Percentiles rank a stretch among this genome's conserved stretches.
Evolutionary conservation across 2,113 vertebrate species (phyloP).

Genomic region (Orycteropus afer): DNA sequence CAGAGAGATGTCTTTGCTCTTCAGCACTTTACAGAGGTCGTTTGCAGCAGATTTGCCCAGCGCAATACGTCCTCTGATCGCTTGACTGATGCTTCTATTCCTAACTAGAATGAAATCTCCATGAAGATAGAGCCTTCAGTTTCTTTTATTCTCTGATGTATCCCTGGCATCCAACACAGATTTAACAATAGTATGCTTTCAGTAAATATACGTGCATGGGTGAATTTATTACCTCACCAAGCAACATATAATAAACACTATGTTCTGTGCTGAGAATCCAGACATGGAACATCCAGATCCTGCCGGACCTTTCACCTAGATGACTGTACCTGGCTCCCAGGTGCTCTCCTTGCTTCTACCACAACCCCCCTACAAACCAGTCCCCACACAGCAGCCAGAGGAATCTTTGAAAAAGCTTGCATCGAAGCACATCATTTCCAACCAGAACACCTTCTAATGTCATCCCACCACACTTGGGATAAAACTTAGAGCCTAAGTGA

Average conservation of each 20-base stretch:
- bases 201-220: not conserved
- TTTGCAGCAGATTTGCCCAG: too few species aligned
- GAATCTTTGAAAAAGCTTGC: not conserved
- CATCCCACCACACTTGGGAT: not conserved
- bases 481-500: not conserved
- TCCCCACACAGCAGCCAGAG: not conserved
- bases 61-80: too few species aligned
- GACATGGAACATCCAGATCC: not conserved
- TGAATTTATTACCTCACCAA: not conserved
- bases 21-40: too few species aligned
- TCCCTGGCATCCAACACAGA: not conserved
- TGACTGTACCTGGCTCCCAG: not conserved
- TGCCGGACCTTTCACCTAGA: not conserved
- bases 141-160: not conserved
- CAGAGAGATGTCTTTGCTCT: too few species aligned
- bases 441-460: not conserved
- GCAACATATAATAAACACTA: not conserved
- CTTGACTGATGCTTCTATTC: too few species aligned
- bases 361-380: not conserved
- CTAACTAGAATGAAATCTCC: not conserved
- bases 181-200: not conserved
- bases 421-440: not conserved
- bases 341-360: not conserved
- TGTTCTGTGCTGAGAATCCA: not conserved
- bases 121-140: not conserved